phyloP scores from a whole-genome alignment of 2,888 invertebrate species.

The Tachystola acroxantha region DNA sequence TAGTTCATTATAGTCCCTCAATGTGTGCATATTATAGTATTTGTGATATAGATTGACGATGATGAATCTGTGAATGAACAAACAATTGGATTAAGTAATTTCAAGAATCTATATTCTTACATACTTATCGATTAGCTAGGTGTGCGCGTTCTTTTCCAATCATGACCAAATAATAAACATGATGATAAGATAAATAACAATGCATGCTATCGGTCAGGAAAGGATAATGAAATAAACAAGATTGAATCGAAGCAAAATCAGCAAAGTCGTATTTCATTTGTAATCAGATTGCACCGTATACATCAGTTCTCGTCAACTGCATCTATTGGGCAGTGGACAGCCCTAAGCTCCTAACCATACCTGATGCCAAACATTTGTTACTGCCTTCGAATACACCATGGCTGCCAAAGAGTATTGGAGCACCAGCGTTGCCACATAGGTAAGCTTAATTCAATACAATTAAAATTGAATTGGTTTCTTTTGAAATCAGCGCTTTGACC shows the following conservation, averaged over 20 bases:
- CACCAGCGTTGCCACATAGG: slow-evolving; percentile 91
- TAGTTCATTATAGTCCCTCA: no score
- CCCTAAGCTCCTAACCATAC: slow-evolving; percentile 96
- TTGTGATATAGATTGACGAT: no score
- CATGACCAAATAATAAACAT: not conserved
- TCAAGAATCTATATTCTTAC: not conserved
- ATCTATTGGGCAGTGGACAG: slow-evolving; percentile 99
- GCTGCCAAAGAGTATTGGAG: slow-evolving; percentile 92
- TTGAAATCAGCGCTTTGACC: no score
- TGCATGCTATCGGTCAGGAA: slow-evolving; percentile 7
- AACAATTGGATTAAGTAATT: slow-evolving; percentile 5
- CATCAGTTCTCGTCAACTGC: slow-evolving; percentile 97
- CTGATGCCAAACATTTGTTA: slow-evolving; percentile 97
- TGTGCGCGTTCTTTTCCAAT: not conserved
- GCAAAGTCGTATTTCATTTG: not conserved
- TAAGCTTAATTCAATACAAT: no score
- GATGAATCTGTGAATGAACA: no score
- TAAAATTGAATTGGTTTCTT: no score
- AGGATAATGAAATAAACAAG: slow-evolving; percentile 7
- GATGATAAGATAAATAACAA: not conserved
- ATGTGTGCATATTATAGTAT: no score
- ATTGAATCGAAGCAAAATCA: not conserved
- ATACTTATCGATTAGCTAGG: not conserved
- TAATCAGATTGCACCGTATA: slow-evolving; percentile 93
- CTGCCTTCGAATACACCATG: slow-evolving; percentile 94